Evolutionary conservation across 2,797 vertebrate species (phyloP).

Genomic region (Chromobotia macracanthus): DNA sequence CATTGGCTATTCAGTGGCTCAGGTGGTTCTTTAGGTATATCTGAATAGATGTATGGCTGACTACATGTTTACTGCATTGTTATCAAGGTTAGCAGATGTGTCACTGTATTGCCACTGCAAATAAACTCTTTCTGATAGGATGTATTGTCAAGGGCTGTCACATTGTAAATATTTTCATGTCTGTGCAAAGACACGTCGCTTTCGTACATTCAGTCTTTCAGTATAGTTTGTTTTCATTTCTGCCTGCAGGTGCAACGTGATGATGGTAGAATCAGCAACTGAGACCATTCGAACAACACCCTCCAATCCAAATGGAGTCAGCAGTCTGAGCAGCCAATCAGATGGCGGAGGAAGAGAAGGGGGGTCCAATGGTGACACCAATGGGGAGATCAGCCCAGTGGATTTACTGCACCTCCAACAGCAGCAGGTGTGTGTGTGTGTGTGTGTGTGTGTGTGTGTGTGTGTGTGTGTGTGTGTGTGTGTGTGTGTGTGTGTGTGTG

Average conservation of each 20-base stretch:
- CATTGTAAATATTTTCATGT: background rate
- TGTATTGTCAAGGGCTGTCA: constrained; percentile 23
- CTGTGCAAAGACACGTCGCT: constrained; percentile 43
- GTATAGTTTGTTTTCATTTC: constrained; percentile 36
- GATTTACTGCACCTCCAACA: constrained; percentile 97
- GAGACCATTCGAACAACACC: constrained; percentile 97
- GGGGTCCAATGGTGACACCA: constrained; percentile 85
- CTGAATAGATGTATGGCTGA: constrained; percentile 58
- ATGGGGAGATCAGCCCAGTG: constrained; percentile 93
- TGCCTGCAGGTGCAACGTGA: constrained; percentile 85
- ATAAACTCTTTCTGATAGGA: constrained; percentile 46
- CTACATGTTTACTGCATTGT: constrained; percentile 60
- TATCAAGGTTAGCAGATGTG: constrained; percentile 59
- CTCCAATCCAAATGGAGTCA: constrained; percentile 93
- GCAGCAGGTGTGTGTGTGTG: constrained; percentile 87
- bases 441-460: constrained; percentile 35
- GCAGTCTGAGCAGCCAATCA: constrained; percentile 92
- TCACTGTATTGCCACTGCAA: constrained; percentile 26
- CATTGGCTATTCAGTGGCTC: constrained; percentile 53
- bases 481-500: constrained; percentile 72
- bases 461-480: constrained; percentile 47
- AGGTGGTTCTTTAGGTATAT: constrained; percentile 64
- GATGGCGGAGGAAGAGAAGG: constrained; percentile 85
- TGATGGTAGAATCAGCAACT: constrained; percentile 99
- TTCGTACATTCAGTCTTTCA: background rate